Conservation (phyloP, 2,888 invertebrate species). For the Acrocera orbiculus region DNA sequence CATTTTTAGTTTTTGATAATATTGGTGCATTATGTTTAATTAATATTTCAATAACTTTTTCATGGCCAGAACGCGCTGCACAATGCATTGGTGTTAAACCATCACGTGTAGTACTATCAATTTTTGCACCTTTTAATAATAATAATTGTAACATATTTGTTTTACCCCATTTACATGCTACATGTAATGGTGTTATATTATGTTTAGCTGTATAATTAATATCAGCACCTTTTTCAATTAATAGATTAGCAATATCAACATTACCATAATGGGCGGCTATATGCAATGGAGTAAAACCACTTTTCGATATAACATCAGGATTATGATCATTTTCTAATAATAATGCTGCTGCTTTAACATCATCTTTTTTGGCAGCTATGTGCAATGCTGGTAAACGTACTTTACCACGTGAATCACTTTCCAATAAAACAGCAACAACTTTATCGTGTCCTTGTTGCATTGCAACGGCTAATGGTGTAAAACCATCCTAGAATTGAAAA, state of each 20-base stretch:
- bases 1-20: conserved; percentile 88
- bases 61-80: conserved; percentile 91
- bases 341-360: conserved; percentile 86
- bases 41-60: conserved; percentile 78
- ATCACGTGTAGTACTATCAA: conserved; percentile 86
- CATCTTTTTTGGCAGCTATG: conserved; percentile 98
- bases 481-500: conserved; percentile 59
- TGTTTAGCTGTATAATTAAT: conserved; percentile 94
- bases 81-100: conserved; percentile 94
- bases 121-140: conserved; percentile 73
- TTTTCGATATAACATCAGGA: conserved; percentile 92
- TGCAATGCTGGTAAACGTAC: conserved; percentile 91
- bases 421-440: conserved; percentile 87
- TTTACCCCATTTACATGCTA: conserved; percentile 98
- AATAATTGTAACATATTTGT: conserved; percentile 79
- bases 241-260: conserved; percentile 74
- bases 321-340: conserved; percentile 90
- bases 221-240: conserved; percentile 83
- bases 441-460: conserved; percentile 97
- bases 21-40: conserved; percentile 83
- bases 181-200: conserved; percentile 94
- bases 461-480: conserved; percentile 96
- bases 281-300: conserved; percentile 95
- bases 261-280: conserved; percentile 98
- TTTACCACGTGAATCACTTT: conserved; percentile 92